These are phyloP conservation scores for Cyclopterus lumpus DNA, from an alignment of 2,797 vertebrate species.

Conservation along the genomic window DNA sequence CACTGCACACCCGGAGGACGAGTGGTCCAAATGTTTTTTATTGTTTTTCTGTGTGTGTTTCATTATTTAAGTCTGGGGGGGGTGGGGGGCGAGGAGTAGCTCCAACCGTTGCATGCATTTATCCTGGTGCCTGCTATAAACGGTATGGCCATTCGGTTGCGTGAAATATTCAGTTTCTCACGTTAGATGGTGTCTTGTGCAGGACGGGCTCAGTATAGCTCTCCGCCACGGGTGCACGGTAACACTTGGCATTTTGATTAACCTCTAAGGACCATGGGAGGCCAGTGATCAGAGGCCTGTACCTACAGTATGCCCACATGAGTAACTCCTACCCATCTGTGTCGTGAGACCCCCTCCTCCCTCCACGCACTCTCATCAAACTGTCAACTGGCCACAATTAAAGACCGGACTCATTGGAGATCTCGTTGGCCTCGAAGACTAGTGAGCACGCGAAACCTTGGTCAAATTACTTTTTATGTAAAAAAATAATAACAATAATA, in stretches of 20 bases:
- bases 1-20: background rate
- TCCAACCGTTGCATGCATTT: background rate
- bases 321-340: constrained; percentile 29
- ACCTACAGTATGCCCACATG: constrained; percentile 20
- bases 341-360: constrained; percentile 29
- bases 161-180: constrained; percentile 50
- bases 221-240: constrained; percentile 41
- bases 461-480: background rate
- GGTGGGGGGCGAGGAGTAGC: background rate
- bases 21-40: background rate
- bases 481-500: no score
- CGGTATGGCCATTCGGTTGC: constrained; percentile 25
- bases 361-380: constrained; percentile 67
- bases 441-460: background rate
- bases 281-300: constrained; percentile 26
- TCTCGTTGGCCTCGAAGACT: constrained; percentile 5
- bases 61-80: background rate
- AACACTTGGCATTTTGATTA: constrained; percentile 78
- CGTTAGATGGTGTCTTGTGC: constrained; percentile 44
- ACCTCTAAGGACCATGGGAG: constrained; percentile 44
- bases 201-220: constrained; percentile 53
- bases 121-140: constrained; percentile 36
- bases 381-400: constrained; percentile 83
- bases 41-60: background rate
- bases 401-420: constrained; percentile 57